Conservation (phyloP, 2,888 invertebrate genomes). For the Meghimatium bilineatum region DNA sequence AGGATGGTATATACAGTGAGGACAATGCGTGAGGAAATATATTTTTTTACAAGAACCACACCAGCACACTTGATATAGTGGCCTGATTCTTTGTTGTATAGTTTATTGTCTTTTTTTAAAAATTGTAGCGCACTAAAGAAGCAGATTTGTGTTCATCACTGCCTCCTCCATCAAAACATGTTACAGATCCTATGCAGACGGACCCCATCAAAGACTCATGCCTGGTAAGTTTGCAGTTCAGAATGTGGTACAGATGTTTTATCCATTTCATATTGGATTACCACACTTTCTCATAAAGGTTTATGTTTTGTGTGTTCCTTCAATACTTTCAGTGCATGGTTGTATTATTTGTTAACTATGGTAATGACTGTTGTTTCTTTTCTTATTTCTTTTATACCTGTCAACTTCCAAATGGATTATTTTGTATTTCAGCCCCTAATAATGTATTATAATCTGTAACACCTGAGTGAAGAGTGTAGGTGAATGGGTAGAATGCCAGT, state of each 20-base stretch:
- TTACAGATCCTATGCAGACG: slow-evolving; percentile 22
- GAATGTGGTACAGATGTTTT: background rate
- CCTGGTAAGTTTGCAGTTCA: slow-evolving; percentile 24
- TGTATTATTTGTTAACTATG: no score
- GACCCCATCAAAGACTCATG: slow-evolving; percentile 2
- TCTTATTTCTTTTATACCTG: no score
- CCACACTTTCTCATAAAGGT: no score
- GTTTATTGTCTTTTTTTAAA: background rate
- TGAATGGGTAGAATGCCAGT: no score
- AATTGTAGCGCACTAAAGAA: slow-evolving; percentile 41
- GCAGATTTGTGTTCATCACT: slow-evolving; percentile 32
- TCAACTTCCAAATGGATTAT: no score
- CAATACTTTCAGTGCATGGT: no score
- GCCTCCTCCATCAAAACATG: slow-evolving; percentile 30
- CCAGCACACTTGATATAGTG: background rate
- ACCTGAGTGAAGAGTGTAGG: no score
- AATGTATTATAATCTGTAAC: no score
- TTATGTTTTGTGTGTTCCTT: no score
- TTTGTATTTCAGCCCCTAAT: no score
- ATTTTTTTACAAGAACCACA: background rate
- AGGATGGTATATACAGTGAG: background rate
- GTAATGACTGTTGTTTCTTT: no score
- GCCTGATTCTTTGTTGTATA: background rate
- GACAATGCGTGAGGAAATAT: background rate
- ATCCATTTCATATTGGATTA: background rate